phyloP scores from a whole-genome alignment of 2,888 invertebrate species.

The Lucinisca nassula region DNA sequence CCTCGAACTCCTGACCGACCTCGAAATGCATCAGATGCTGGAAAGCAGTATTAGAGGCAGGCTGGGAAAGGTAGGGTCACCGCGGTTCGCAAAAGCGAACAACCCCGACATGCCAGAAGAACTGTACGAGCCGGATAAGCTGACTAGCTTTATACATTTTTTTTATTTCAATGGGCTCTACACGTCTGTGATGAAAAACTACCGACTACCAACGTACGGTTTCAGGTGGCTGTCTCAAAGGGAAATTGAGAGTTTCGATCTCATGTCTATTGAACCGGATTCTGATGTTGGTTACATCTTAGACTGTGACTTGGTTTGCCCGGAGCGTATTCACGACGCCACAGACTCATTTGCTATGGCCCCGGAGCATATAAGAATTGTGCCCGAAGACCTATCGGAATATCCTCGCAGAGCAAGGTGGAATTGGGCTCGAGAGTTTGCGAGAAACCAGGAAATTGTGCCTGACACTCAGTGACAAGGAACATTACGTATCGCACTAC shows the following conservation, averaged over 20 bases:
- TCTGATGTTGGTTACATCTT: constrained; percentile 19
- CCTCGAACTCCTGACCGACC: constrained; percentile 1
- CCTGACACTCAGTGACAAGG: too few species aligned
- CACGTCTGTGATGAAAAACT: not conserved
- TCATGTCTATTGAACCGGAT: not conserved
- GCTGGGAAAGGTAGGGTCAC: not conserved
- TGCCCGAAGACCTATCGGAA: constrained; percentile 17
- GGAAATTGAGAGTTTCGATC: constrained; percentile 8
- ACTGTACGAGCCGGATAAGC: not conserved
- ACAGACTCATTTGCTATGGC: constrained; percentile 7
- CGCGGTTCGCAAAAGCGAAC: constrained; percentile 11
- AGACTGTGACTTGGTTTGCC: constrained; percentile 14
- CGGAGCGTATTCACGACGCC: not conserved
- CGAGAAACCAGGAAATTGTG: too few species aligned
- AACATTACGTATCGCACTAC: not conserved
- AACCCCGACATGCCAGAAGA: constrained; percentile 19
- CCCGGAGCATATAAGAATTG: not conserved
- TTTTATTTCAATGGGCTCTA: constrained; percentile 24
- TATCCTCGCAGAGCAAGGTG: too few species aligned
- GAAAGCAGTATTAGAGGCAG: constrained; percentile 23
- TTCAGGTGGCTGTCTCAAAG: constrained; percentile 12
- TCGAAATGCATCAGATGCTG: constrained; percentile 8
- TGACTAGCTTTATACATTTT: not conserved
- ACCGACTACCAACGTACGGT: constrained; percentile 12
- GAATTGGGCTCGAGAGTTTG: too few species aligned